Evolutionary conservation across 2,888 invertebrate genomes (phyloP), one percentile per base, ranked within the genome.

Genomic region (Temnothorax unifasciatus): DNA sequence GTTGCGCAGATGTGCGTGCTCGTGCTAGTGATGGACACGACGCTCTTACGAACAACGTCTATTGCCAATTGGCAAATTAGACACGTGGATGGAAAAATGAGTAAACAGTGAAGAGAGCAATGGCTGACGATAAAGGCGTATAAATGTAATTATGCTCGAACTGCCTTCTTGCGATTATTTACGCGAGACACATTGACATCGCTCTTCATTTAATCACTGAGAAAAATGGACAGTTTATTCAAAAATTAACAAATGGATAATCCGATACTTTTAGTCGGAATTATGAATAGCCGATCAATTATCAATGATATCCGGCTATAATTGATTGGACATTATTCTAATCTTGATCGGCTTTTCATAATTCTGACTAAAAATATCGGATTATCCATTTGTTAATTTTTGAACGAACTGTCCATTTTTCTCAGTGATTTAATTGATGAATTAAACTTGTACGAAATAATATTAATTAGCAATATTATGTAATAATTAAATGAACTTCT

Each of bases 11-110:
- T 73, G 25, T 73, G 59, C 9, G 71, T 71, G 34, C 21, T 59
- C 57, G 59, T 29, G 73, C 29, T 81, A 81, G 79, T 6, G 73
- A 81, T 81, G 59, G 73, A 25, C 73, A 81, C 59, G 11, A 79
- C 8, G 44, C 2, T 9, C 44, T 34, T 57, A 4, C 57, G 15
- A 77, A 3, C 11, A 4, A 38, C 9, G n/a, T 41, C 34, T 29
- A n/a, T 77, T 15, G 0, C 44, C 38, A 29, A 38, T 76, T 15
- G 0, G 44, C 50, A 29, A 54, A 54, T n/a, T 57, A 25, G 38
- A 41, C 8, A n/a, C 8, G 18, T 50, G 52, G 47, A 3, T 75
- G 29, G 6, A 18, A 52, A 38, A 38, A 52, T 25, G 38, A 54
- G 29, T 54, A 15, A 47, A 61, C 21, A 18, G 29, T 29, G n/a